A percentile compares a stretch with the other conserved stretches of the same genome.
Evolutionary conservation across 2,113 vertebrate genomes (phyloP).

Genomic region (Cryptomyrus ogoouensis): DNA sequence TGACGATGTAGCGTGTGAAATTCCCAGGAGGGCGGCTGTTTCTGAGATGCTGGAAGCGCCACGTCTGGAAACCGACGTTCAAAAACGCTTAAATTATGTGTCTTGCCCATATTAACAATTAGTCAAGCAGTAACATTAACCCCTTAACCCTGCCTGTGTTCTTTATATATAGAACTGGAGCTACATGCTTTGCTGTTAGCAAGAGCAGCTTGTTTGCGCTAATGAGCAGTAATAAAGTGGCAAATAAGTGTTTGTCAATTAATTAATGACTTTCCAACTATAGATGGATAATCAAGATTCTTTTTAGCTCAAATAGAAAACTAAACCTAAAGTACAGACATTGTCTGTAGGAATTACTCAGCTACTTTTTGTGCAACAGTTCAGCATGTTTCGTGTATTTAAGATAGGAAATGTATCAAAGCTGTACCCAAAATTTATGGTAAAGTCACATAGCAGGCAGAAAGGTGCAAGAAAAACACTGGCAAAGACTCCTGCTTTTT

Average conservation of each 20-base stretch:
- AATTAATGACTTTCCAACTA: not conserved
- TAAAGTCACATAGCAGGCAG: slow-evolving; percentile 11
- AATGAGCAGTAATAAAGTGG: not conserved
- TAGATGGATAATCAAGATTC: not conserved
- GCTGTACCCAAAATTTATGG: not conserved
- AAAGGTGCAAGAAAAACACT: slow-evolving; percentile 2
- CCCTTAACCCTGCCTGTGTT: not conserved
- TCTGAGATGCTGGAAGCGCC: not conserved
- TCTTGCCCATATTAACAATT: not conserved
- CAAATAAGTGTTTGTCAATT: not conserved
- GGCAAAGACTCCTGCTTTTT: not conserved
- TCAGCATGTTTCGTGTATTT: not conserved
- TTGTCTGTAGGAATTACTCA: not conserved
- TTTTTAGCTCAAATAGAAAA: not conserved
- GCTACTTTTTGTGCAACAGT: not conserved
- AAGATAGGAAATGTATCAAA: not conserved
- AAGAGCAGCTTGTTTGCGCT: not conserved
- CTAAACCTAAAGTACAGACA: not conserved
- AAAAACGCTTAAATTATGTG: not conserved
- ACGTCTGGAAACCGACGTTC: not conserved
- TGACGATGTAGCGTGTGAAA: not conserved
- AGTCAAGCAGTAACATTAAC: not conserved
- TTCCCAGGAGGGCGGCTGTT: not conserved
- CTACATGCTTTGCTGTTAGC: not conserved
- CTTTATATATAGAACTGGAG: not conserved